Conservation (phyloP, 1,140 invertebrate genomes). For the Heterodera schachtii region DNA sequence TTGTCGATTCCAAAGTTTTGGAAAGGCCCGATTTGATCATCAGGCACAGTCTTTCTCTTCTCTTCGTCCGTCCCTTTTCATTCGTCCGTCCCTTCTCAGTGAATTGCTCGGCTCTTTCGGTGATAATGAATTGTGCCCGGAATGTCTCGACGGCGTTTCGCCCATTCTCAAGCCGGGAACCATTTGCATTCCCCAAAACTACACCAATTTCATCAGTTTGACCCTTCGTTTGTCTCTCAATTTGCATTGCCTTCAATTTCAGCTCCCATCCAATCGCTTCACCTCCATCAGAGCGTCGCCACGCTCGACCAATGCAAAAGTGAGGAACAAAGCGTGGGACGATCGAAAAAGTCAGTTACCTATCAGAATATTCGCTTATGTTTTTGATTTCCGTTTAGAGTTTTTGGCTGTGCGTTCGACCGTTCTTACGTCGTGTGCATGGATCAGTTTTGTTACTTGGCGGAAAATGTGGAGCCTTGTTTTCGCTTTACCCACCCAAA, state of each 20-base stretch:
- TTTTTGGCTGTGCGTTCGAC: conserved; percentile 29
- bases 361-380: too few relatives aligned
- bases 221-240: conserved; percentile 7
- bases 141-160: conserved; percentile 90
- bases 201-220: conserved; percentile 39
- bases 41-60: conserved; percentile 63
- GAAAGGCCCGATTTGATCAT: conserved; percentile 82
- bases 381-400: background rate
- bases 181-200: conserved; percentile 55
- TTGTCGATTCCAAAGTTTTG: conserved; percentile 21
- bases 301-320: conserved; percentile 1
- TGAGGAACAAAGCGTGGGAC: background rate
- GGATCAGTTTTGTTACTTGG: conserved; percentile 36
- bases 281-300: conserved; percentile 44
- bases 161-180: conserved; percentile 52
- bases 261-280: conserved; percentile 58
- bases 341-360: conserved; percentile 1
- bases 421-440: conserved; percentile 56
- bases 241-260: background rate
- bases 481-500: conserved; percentile 58
- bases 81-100: conserved; percentile 70
- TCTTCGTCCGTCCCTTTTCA: conserved; percentile 83
- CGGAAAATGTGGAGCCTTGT: conserved; percentile 31
- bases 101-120: conserved; percentile 96
- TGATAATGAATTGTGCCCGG: conserved; percentile 97